Conservation (phyloP, 2,113 vertebrate species). For the Conger conger region DNA sequence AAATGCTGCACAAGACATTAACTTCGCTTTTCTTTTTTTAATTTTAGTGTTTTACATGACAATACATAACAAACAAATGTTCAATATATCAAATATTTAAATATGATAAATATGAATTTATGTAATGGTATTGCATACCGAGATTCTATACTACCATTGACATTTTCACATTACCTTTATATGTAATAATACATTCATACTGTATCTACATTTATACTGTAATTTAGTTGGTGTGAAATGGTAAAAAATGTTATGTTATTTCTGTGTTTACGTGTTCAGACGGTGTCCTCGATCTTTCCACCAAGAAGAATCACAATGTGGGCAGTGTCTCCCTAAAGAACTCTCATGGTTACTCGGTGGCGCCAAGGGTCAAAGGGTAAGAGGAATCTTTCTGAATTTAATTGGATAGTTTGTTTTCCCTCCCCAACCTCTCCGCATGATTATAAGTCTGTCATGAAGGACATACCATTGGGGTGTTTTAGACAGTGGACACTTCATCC, state of each 20-base stretch:
- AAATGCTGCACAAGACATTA: no score
- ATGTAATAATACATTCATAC: no score
- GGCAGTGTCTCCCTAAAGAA: constrained; percentile 75
- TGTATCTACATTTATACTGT: no score
- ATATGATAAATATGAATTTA: no score
- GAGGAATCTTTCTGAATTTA: constrained; percentile 36
- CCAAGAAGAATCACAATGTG: constrained; percentile 87
- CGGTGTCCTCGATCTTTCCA: constrained; percentile 95
- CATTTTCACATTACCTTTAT: no score
- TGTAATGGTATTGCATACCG: no score
- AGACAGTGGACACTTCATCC: background rate
- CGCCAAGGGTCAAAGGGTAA: constrained; percentile 87
- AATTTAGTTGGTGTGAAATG: no score
- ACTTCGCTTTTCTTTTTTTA: no score
- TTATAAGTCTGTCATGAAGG: background rate
- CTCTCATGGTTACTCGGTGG: constrained; percentile 75
- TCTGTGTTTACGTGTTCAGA: constrained; percentile 68
- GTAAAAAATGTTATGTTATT: background rate
- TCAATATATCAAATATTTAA: no score
- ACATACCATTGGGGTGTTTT: background rate
- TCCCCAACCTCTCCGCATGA: background rate
- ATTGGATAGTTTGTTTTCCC: background rate
- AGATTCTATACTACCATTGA: no score
- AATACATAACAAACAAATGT: no score
- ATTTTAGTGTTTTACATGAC: no score